Evolutionary conservation across 2,888 invertebrate species (phyloP).

Genomic region (Pseudococcus longispinus): DNA sequence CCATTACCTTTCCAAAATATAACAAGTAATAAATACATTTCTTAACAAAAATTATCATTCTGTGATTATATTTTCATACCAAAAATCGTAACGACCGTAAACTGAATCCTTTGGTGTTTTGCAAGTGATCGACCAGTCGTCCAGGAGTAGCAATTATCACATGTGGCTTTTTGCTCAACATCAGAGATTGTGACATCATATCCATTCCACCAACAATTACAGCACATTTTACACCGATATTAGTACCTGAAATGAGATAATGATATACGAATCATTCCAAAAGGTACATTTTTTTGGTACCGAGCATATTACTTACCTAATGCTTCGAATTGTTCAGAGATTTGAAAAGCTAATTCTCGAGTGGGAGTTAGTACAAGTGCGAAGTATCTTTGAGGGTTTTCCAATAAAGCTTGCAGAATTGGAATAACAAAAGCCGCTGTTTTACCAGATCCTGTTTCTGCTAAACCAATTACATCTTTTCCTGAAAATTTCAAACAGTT

Average conservation of each 20-base stretch:
- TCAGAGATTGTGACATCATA: constrained; percentile 91
- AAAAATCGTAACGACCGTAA: constrained; percentile 85
- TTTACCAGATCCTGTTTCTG: constrained; percentile 93
- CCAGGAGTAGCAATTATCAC: constrained; percentile 97
- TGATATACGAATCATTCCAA: background rate
- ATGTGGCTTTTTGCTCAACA: constrained; percentile 94
- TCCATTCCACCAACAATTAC: constrained; percentile 99
- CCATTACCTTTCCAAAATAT: constrained; percentile 78
- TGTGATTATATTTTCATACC: constrained; percentile 64
- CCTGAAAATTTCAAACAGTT: constrained; percentile 64
- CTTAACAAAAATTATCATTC: background rate
- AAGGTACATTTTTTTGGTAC: background rate
- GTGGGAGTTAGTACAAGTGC: constrained; percentile 94
- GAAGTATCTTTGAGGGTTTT: constrained; percentile 92
- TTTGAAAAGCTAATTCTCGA: constrained; percentile 96
- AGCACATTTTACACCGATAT: constrained; percentile 92
- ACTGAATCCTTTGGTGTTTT: constrained; percentile 98
- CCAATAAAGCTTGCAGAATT: constrained; percentile 87
- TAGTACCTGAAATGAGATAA: constrained; percentile 69
- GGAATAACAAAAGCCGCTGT: constrained; percentile 98
- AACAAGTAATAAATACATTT: background rate
- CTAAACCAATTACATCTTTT: constrained; percentile 78
- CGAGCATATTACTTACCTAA: constrained; percentile 71
- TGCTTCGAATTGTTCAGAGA: constrained; percentile 97
- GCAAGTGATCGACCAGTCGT: constrained; percentile 91